A percentile compares a stretch with the other conserved stretches of the same genome.
Conservation (phyloP, 2,797 vertebrate species). For the Strix occidentalis region DNA sequence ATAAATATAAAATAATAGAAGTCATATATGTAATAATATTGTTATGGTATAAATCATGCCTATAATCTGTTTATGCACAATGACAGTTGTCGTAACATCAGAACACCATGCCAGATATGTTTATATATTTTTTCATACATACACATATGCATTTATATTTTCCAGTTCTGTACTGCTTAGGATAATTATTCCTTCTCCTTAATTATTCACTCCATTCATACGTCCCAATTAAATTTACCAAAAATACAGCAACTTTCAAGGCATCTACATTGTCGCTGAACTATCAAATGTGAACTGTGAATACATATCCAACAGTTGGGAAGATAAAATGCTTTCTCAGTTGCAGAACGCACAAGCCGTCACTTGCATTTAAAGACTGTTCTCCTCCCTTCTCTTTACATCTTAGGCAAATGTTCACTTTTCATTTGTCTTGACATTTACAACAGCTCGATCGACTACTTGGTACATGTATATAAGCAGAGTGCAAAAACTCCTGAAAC, state of each 20-base stretch:
- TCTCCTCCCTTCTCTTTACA: not conserved
- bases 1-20: not conserved
- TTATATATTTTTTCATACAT: not conserved
- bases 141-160: not conserved
- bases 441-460: not conserved
- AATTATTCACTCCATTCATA: not conserved
- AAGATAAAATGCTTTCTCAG: not conserved
- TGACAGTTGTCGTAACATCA: not conserved
- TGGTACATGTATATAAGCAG: not conserved
- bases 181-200: not conserved
- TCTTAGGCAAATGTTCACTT: not conserved
- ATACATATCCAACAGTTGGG: not conserved
- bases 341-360: not conserved
- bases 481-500: not conserved
- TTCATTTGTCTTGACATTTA: not conserved
- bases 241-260: not conserved
- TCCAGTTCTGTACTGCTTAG: not conserved
- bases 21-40: not conserved
- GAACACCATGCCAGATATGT: not conserved
- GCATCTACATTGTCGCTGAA: not conserved
- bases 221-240: not conserved
- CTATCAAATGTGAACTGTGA: not conserved
- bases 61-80: not conserved
- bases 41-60: not conserved
- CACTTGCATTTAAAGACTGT: not conserved